phyloP scores from a whole-genome alignment of 2,113 vertebrate genomes.

The Ictalurus furcatus region DNA sequence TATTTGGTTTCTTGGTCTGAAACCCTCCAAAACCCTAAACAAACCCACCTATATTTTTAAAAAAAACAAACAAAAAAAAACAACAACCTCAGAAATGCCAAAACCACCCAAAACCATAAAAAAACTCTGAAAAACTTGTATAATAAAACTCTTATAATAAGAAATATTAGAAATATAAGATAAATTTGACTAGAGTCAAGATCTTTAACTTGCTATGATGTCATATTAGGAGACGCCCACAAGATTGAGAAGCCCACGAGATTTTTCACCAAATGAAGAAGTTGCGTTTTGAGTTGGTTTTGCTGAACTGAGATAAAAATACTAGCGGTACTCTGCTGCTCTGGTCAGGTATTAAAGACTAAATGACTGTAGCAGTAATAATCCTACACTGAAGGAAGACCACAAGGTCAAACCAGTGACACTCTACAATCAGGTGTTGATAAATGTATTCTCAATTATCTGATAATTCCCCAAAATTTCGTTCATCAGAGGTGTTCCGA shows the following conservation, averaged over 20 bases:
- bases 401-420: slow-evolving; percentile 4
- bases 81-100: too few species aligned
- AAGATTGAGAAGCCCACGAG: neutral
- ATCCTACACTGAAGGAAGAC: slow-evolving; percentile 8
- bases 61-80: too few species aligned
- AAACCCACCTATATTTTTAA: too few species aligned
- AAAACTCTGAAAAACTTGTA: too few species aligned
- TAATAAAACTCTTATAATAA: too few species aligned
- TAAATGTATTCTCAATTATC: neutral
- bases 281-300: neutral
- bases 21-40: too few species aligned
- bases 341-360: neutral
- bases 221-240: neutral
- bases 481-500: neutral
- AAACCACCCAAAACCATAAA: too few species aligned
- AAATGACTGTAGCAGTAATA: neutral
- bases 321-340: neutral
- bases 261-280: neutral
- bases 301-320: neutral
- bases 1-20: too few species aligned
- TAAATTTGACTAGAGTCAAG: too few species aligned
- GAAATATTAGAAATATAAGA: too few species aligned
- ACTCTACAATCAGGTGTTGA: neutral
- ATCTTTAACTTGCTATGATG: too few species aligned
- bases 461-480: slow-evolving; percentile 6